Evolutionary conservation across 2,797 vertebrate species (phyloP).

Genomic region (Lacerta agilis): DNA sequence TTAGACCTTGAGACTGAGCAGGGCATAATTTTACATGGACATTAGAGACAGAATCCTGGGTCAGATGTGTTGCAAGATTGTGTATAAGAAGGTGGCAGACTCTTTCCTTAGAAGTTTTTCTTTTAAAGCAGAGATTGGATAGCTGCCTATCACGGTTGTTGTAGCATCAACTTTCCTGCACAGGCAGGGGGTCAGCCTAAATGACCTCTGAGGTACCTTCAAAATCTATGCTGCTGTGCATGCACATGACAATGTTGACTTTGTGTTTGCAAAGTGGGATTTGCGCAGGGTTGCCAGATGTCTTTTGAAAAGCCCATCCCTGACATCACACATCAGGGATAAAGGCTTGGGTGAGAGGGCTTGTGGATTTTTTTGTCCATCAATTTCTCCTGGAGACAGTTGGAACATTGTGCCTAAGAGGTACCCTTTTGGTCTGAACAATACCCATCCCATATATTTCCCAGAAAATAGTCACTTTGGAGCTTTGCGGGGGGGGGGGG

Average conservation of each 20-base stretch:
- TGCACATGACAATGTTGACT: not conserved
- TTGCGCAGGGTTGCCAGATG: not conserved
- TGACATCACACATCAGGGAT: not conserved
- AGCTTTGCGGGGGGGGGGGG: too few relatives aligned
- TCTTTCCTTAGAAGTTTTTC: not conserved
- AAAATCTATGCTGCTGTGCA: too few relatives aligned
- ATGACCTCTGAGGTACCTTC: not conserved
- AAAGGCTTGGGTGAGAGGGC: not conserved
- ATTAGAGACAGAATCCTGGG: not conserved
- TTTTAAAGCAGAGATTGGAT: not conserved
- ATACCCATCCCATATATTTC: not conserved
- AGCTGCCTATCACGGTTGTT: not conserved
- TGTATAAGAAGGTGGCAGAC: not conserved
- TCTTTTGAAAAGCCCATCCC: not conserved
- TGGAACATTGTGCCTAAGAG: not conserved
- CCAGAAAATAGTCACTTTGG: not conserved
- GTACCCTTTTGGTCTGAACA: not conserved
- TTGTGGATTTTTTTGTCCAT: not conserved
- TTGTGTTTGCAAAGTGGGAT: not conserved
- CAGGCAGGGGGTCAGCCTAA: not conserved
- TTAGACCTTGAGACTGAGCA: not conserved
- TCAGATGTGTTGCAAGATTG: not conserved
- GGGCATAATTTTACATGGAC: too few relatives aligned
- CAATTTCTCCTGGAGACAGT: not conserved
- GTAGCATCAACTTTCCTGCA: not conserved